phyloP scores from a whole-genome alignment of 2,888 invertebrate species.

The Elmis aenea region DNA sequence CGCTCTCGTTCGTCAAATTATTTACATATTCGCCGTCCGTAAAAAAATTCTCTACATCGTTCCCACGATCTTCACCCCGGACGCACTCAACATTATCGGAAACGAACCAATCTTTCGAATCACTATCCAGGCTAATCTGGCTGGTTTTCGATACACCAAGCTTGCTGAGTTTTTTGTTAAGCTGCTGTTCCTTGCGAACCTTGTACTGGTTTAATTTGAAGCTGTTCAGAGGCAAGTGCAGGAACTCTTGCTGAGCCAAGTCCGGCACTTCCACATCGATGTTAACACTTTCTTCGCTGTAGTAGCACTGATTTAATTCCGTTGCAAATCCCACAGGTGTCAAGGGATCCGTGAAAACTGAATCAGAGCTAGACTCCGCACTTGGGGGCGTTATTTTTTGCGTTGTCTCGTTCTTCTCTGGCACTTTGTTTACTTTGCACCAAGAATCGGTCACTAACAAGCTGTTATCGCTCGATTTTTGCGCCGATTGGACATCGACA shows the following conservation, averaged over 20 bases:
- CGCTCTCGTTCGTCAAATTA: slow-evolving; percentile 4
- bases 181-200: slow-evolving; percentile 33
- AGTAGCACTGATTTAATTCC: slow-evolving; percentile 60
- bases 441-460: slow-evolving; percentile 36
- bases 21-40: background rate
- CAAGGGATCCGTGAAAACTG: slow-evolving; percentile 69
- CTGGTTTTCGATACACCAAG: slow-evolving; percentile 45
- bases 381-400: slow-evolving; percentile 46
- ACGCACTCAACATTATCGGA: slow-evolving; percentile 15
- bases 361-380: slow-evolving; percentile 62
- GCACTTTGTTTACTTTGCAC: slow-evolving; percentile 31
- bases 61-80: slow-evolving; percentile 7
- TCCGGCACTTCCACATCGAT: slow-evolving; percentile 34
- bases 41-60: slow-evolving; percentile 2
- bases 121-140: slow-evolving; percentile 43
- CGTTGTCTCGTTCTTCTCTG: slow-evolving; percentile 16
- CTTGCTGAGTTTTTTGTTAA: slow-evolving; percentile 40
- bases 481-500: background rate
- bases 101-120: slow-evolving; percentile 33
- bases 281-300: slow-evolving; percentile 55
- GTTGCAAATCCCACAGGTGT: slow-evolving; percentile 54
- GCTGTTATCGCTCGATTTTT: slow-evolving; percentile 6
- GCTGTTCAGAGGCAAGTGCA: slow-evolving; percentile 37
- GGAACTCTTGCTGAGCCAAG: slow-evolving; percentile 21
- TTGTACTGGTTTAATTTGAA: slow-evolving; percentile 44